A percentile compares a stretch with the other conserved stretches of the same genome.
Conservation (phyloP, 1,140 invertebrate species). For the Branchinecta lindahli region DNA sequence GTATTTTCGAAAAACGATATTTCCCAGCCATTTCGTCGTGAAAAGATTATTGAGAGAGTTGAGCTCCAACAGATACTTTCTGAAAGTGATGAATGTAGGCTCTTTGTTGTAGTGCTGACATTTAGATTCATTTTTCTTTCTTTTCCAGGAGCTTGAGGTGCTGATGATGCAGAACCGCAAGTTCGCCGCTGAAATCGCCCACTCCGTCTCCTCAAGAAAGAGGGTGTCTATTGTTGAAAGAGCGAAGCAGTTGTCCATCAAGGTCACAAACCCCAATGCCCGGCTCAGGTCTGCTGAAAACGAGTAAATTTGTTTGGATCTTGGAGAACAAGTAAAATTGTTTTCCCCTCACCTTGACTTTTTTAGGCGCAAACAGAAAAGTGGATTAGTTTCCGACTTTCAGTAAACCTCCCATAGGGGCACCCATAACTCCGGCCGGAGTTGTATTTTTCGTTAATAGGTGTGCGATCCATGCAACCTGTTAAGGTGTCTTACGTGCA, state of each 20-base stretch:
- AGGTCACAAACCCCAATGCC: constrained; percentile 89
- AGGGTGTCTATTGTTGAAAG: constrained; percentile 89
- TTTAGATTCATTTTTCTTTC: constrained; percentile 17
- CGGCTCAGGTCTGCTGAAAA: constrained; percentile 94
- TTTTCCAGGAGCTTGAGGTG: constrained; percentile 80
- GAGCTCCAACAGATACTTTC: too few species aligned
- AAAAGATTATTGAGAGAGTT: too few species aligned
- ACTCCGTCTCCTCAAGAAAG: constrained; percentile 90
- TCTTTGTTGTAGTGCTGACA: background rate
- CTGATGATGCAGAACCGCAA: constrained; percentile 97
- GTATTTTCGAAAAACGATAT: too few species aligned
- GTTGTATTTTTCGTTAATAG: too few species aligned
- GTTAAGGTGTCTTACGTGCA: too few species aligned
- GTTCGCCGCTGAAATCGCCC: constrained; percentile 93
- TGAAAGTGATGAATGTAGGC: too few species aligned
- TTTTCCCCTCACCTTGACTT: background rate
- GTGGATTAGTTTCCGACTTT: too few species aligned
- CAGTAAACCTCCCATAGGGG: too few species aligned
- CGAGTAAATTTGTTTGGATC: constrained; percentile 51
- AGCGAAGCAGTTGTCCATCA: constrained; percentile 85
- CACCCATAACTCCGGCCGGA: too few species aligned
- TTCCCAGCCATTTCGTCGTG: too few species aligned
- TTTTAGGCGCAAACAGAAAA: too few species aligned
- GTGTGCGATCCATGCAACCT: too few species aligned
- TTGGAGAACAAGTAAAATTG: constrained; percentile 16